These are phyloP conservation scores for Scylla paramamosain DNA, from an alignment of 1,140 invertebrate genomes.

Conservation along the genomic window DNA sequence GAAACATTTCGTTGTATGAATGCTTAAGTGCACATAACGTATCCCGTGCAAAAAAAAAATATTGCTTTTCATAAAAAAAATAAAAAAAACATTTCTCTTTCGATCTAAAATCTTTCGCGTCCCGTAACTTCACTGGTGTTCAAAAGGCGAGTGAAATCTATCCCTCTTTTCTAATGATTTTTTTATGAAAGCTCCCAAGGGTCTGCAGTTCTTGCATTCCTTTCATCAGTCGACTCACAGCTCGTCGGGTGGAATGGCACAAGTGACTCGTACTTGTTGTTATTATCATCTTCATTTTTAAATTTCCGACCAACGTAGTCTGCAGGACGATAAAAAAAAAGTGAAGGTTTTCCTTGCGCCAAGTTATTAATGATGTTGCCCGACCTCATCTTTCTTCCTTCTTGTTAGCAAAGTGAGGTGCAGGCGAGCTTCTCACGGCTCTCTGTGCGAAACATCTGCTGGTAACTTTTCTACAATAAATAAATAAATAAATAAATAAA, in stretches of 20 bases:
- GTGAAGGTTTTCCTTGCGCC: background rate
- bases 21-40: background rate
- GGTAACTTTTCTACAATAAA: background rate
- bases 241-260: background rate
- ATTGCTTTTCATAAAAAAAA: background rate
- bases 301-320: background rate
- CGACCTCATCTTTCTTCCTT: slow-evolving; percentile 22
- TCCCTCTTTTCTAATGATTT: background rate
- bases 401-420: background rate
- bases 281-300: background rate
- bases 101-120: background rate
- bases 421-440: background rate
- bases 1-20: background rate
- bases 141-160: slow-evolving; percentile 33
- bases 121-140: background rate
- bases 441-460: background rate
- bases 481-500: slow-evolving; percentile 28
- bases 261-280: background rate
- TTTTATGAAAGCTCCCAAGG: background rate
- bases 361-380: slow-evolving; percentile 15
- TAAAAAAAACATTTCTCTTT: too few relatives aligned
- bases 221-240: slow-evolving; percentile 28
- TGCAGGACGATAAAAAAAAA: background rate
- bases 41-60: background rate
- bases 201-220: background rate